Evolutionary conservation across 2,888 invertebrate species (phyloP), one percentile per base, ranked within the genome.

Genomic region (Tenthredo mesomela): DNA sequence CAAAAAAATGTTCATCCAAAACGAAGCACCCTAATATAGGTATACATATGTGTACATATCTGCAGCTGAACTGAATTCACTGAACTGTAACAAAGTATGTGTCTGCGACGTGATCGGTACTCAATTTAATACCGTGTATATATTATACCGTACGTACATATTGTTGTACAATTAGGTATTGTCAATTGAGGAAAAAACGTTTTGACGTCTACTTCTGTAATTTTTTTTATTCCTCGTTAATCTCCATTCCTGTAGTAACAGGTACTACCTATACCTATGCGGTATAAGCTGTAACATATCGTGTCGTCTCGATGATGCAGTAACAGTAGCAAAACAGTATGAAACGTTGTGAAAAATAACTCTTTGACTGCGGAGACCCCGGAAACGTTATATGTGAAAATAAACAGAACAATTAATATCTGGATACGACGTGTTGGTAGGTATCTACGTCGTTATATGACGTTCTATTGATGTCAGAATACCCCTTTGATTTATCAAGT

Each of bases 151-250:
- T 61, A 61, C 21, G 12, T 25, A 12, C 7, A 58, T 58, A n/a
- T 58, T 21, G 25, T 25, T 12, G 25, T 25, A 61, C 61, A 54
- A n/a, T 54, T 25, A 21, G 18, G 1, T 47, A 75, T 47, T 75
- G 47, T 47, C 75, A 75, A 83, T 54, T 75, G 2, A 33, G 77
- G 40, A 71, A 82, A 82, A 77, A 77, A 85, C 78, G 82, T 80
- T 86, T 82, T 85, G 83, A 86, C 82, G 50, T 84, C 33, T 73
- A 61, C 6, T 50, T 47, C 40, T 40, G 12, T 71, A 6, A 4
- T 71, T 25, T 25, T 75, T 75, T 12, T 25, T 15, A 6, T 75
- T 15, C 50, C 25, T 47, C 2, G 40, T 61, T 61, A 1, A 10
- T 61, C 40, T 37, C n/a, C 40, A n/a, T 40, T 40, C 40, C 37